Percentiles rank a stretch among this genome's conserved stretches.
Conservation (phyloP, 1,140 invertebrate species). For the Littorina saxatilis region DNA sequence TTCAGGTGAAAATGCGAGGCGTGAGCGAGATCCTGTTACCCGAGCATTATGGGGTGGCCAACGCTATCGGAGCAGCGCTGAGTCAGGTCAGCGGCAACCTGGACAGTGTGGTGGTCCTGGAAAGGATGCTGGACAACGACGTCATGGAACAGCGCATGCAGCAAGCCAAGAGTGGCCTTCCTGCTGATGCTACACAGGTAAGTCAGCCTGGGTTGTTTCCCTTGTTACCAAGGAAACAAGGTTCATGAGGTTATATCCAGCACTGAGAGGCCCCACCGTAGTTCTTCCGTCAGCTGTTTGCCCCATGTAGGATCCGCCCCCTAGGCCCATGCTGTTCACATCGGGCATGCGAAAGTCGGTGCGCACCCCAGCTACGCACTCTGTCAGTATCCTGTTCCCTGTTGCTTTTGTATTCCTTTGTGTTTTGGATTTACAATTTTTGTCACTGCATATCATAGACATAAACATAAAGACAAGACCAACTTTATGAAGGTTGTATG, state of each 20-base stretch:
- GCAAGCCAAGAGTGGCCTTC: conserved; percentile 7
- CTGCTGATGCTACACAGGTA: background rate
- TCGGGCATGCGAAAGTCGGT: conserved; percentile 73
- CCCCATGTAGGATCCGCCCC: conserved; percentile 68
- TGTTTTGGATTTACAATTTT: too few relatives aligned
- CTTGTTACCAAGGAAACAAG: too few relatives aligned
- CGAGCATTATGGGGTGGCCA: conserved; percentile 64
- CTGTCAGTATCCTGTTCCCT: too few relatives aligned
- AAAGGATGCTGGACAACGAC: conserved; percentile 43
- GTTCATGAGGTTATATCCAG: conserved; percentile 62
- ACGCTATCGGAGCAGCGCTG: conserved; percentile 71
- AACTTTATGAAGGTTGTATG: too few relatives aligned
- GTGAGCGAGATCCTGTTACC: conserved; percentile 53
- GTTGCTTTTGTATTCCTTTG: too few relatives aligned
- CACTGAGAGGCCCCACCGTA: conserved; percentile 66
- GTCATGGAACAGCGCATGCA: background rate
- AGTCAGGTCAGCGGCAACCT: conserved; percentile 63
- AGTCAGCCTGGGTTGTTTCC: too few relatives aligned
- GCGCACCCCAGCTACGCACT: too few relatives aligned
- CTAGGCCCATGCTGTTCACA: conserved; percentile 69
- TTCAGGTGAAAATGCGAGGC: conserved; percentile 49
- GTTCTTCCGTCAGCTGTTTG: conserved; percentile 7
- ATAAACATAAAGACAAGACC: too few relatives aligned
- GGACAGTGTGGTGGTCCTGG: conserved; percentile 57
- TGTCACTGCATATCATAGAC: too few relatives aligned